Base-by-base conservation (phyloP, 1,140 invertebrate species). In the Leucophenga varia region DNA sequence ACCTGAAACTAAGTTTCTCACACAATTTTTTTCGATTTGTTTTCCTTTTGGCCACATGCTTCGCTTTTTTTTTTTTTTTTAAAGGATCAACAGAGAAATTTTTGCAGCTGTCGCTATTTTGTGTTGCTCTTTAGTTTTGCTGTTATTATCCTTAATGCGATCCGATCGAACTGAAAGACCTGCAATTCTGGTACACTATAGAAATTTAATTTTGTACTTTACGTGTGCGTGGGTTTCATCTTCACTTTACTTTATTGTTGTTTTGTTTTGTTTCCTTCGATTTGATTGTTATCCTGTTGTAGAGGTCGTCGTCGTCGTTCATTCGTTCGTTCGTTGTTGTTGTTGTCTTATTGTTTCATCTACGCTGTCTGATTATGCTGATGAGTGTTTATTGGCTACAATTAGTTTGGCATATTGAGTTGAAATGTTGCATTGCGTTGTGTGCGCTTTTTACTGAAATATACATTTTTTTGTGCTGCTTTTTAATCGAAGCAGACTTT, bases 1-100 rank as follows among this genome's bases (percentile, higher is more conserved):
- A 67, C 54, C 55, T 67, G 64, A 72, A 69, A 72, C 61, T 72
- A 63, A 72, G 69, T 72, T 72, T 72, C 69, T 72, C 69, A 72
- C 69, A 72, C 64, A 63, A 65, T 61, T 65, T 72, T 22, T 34
- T 55, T 68, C 67, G 58, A 42, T 72, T 69, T 71, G 61, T 71
- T 71, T 71, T 67, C 63, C 59, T 70, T 70, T 64, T 56, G 61
- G 59, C 61, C 64, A 67, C 69, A 68, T 69, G 69, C 63, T 72
- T 67, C 65, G 57, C 57, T 67, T 61, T 57, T 60, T 71, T 72
- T 67, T 63, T 54, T 57, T 67, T 61, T 57, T 60, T 71, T 63
- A 58, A 72, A 72, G 69, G 69, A 72, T 72, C 69, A 67, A n/a
- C n/a, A n/a, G n/a, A n/a, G 59, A 64, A 59, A 47, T 51, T 64